These are phyloP conservation scores for Cataglyphis cursor DNA, from an alignment of 2,888 invertebrate genomes.

Conservation along the genomic window DNA sequence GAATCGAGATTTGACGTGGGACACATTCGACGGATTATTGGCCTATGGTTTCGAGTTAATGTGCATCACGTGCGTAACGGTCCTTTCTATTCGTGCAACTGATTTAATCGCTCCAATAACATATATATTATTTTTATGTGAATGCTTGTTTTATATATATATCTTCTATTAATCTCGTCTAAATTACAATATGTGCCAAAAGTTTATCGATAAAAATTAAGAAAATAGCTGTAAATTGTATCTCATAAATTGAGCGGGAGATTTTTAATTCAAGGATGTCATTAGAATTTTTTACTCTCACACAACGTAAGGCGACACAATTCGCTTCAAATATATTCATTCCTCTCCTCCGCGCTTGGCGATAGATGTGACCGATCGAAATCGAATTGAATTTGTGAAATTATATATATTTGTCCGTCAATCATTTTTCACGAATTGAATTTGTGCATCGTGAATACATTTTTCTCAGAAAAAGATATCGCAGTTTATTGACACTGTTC, in stretches of 20 bases:
- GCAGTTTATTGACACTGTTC: constrained; percentile 70
- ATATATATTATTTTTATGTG: too few species aligned
- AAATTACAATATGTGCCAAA: too few species aligned
- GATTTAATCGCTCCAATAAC: too few species aligned
- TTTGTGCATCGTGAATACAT: constrained; percentile 55
- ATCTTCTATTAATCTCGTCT: too few species aligned
- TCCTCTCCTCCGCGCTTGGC: neutral
- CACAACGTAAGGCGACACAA: neutral
- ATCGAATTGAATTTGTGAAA: constrained; percentile 31
- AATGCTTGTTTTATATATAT: too few species aligned
- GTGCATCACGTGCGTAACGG: neutral
- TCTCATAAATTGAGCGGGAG: too few species aligned
- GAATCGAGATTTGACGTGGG: neutral
- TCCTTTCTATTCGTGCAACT: neutral
- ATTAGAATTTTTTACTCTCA: too few species aligned
- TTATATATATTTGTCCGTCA: constrained; percentile 66
- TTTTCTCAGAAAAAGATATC: constrained; percentile 59
- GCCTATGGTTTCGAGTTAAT: neutral
- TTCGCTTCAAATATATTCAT: neutral
- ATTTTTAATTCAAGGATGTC: too few species aligned
- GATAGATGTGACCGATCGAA: constrained; percentile 13
- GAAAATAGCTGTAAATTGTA: too few species aligned
- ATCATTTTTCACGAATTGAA: constrained; percentile 22
- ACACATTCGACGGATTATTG: neutral
- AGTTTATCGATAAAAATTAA: too few species aligned